Base-by-base conservation (phyloP, 2,888 invertebrate species). In the Drepanosiphum platanoidis region DNA sequence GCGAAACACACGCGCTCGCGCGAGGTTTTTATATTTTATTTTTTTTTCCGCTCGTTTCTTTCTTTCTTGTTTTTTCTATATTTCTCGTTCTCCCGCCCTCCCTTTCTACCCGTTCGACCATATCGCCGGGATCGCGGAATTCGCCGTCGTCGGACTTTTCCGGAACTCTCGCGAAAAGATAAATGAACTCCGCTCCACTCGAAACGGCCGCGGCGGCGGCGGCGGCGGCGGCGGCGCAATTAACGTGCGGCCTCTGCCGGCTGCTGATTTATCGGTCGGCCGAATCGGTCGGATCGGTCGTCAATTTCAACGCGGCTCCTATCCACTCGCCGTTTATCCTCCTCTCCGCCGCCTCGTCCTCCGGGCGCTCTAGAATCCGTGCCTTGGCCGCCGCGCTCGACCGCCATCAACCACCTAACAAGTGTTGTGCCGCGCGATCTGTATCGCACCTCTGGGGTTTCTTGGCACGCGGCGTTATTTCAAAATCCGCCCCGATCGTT, bases 151-250 rank as follows among this genome's bases (percentile, higher is more conserved):
- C 34, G 64, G 66, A 66, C n/a, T 83, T 52, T 52, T 32, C 36
- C n/a, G n/a, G 74, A 74, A 74, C 74, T 74, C 83, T 46, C n/a
- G n/a, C n/a, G n/a, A n/a, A 77, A 84, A 84, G 84, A 84, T 77
- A 84, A 84, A 84, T 84, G 84, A 77, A 84, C 84, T 70, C 68
- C 52, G 75, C 58, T 70, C 64, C 46, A 22, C 30, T 46, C 58
- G 18, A 15, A 42, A 30, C 27, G 5, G 42, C 58, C 36, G 61
- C 1, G 27, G 13, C 13, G 34, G 27, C 39, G 13, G n/a, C 8
- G 27, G 68, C 39, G 27, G 34, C n/a, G 15, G n/a, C 3, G 18
- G 30, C 15, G 42, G 75, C 68, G 68, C 84, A 84, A 84, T 84
- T 84, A 84, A 84, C 84, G 84, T 84, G 75, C 75, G 84, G 84